Base-by-base conservation (phyloP, 2,113 vertebrate species). In the Ceuthmochares aereus region DNA sequence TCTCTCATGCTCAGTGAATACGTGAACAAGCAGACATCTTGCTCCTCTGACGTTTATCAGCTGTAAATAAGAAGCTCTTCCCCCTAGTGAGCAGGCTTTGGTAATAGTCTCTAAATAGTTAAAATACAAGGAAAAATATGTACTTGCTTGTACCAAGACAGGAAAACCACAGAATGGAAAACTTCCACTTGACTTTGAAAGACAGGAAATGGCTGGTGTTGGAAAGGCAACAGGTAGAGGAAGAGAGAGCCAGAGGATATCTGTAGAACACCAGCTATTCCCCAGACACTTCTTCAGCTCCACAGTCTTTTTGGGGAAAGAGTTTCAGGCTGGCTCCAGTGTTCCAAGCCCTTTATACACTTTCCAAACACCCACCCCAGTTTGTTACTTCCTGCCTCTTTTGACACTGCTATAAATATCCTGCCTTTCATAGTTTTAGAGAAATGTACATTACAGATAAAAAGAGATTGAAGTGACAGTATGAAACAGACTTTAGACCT, bases 351-450 rank as follows among this genome's bases (percentile, higher is more conserved):
- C 81, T 94, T 95, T 87, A 69, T 93, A 66, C 55, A 36, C 58
- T 94, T 95, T 90, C 85, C 88, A 94, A 89, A 75, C 20, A 80
- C 55, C 17, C 49, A 6, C 80, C 82, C 73, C 74, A 62, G 96
- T 97, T 97, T 97, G 93, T 92, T 96, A 89, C 84, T 98, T 98
- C 98, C 97, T 98, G 97, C 92, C 93, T 96, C 74, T 92, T 96
- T 94, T 97, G 89, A 92, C 85, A 87, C 12, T 15, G 88, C 95
- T 98, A 96, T 98, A 98, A 98, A 98, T 98, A 98, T 62, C 49
- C 45, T 1, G 1, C 9, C 74, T 96, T 94, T 83, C 89, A 14
- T 7, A 77, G 63, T 42, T 58, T 62, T 59, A 52, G 80, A 90
- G 62, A 94, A 95, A 73, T 56, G 62, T 63, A 72, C 36, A 19